Evolutionary conservation across 1,140 invertebrate species (phyloP).

Genomic region (Drosophila grimshawi): DNA sequence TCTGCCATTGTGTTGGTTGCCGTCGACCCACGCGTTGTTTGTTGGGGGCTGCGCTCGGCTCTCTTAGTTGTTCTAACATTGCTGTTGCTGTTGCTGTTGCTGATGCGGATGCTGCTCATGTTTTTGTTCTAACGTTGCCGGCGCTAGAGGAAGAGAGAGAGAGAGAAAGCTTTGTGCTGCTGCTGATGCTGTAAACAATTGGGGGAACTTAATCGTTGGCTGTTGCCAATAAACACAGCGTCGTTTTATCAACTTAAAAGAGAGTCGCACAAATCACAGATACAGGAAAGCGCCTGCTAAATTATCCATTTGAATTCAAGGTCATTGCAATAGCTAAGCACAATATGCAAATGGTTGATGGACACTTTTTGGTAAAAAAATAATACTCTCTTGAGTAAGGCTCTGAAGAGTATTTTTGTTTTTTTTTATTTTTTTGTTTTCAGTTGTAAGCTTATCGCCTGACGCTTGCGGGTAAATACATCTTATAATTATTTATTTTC

Average conservation of each 20-base stretch:
- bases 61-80: conserved; percentile 30
- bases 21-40: conserved; percentile 44
- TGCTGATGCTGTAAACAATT: conserved; percentile 65
- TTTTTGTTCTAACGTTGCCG: conserved; percentile 1
- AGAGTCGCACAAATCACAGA: neutral
- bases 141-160: neutral
- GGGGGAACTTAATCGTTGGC: conserved; percentile 26
- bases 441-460: no score
- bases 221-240: conserved; percentile 58
- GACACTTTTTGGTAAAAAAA: neutral
- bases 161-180: conserved; percentile 30
- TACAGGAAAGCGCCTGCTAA: neutral
- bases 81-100: conserved; percentile 18
- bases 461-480: no score
- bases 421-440: neutral
- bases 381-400: no score
- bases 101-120: conserved; percentile 11
- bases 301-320: neutral
- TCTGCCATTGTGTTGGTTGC: neutral
- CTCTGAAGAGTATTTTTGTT: neutral
- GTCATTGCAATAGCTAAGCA: neutral
- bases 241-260: conserved; percentile 32
- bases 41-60: conserved; percentile 27
- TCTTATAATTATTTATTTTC: no score
- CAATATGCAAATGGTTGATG: neutral